Base-by-base conservation (phyloP, 2,797 vertebrate genomes). In the Channallabes apus region DNA sequence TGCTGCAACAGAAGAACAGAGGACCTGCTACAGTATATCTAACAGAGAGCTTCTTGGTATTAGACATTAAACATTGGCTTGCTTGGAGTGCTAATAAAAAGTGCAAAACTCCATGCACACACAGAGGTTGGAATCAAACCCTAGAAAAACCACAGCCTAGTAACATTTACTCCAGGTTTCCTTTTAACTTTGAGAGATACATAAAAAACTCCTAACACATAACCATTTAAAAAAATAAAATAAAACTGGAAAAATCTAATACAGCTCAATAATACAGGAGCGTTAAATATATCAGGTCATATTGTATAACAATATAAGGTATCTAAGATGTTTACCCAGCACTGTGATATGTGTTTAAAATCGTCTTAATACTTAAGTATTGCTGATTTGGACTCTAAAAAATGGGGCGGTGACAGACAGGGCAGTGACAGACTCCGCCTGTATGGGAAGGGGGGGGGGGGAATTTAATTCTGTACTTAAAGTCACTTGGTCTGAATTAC, bases 401-500 rank as follows among this genome's bases (percentile, higher is more conserved):
- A 89, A 84, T 84, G 72, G 65, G 78, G 68, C 83, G 80, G 83
- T 56, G 78, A 83, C 59, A 65, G 51, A 41, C 68, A 29, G 54
- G 58, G 72, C 54, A 20, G 32, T 80, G 82, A 84, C 54, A 73
- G 58, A 68, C 65, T 83, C 77, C 67, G 61, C 46, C 27, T 69
- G 67, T 87, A 20, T 67, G 32, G 51, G 82, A 64, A 76, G 84
- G 67, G 12, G 84, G 86, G 84, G 67, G 12, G 84, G 86, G 76
- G 88, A 88, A 88, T 89, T 79, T 1, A 92, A 90, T 91, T 92
- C 65, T 86, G 91, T 93, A 94, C 95, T 93, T 94, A 88, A 90
- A 94, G 91, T 95, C 95, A 95, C 93, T 83, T 65, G 87, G 82
- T 90, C 80, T 82, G 77, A 56, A 93, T 95, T 95, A 94, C 2